phyloP scores from a whole-genome alignment of 2,113 vertebrate species.

The Tyto alba region DNA sequence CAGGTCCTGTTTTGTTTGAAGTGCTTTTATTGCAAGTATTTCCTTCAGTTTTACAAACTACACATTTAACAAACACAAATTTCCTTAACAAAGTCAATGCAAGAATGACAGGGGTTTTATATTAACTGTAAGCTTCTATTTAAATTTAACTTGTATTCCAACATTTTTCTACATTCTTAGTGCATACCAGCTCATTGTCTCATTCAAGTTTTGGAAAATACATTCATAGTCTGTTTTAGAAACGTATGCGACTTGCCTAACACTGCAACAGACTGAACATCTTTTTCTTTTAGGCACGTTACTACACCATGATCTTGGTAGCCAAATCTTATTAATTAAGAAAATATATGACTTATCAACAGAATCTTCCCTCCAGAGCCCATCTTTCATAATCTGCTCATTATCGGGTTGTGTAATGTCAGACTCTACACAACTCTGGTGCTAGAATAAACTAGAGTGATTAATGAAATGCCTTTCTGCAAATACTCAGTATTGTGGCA shows the following conservation, averaged over 20 bases:
- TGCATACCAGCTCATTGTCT: background rate
- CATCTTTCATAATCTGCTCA: conserved; percentile 34
- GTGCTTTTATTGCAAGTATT: background rate
- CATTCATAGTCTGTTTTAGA: background rate
- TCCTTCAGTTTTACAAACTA: background rate
- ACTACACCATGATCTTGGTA: background rate
- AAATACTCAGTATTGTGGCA: background rate
- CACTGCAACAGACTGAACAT: background rate
- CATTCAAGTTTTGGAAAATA: background rate
- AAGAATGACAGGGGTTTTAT: too few species aligned
- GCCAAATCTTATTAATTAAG: background rate
- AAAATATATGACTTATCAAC: background rate
- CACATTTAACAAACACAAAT: background rate
- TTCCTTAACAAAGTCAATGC: background rate
- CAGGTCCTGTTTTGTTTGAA: background rate
- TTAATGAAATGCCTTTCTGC: background rate
- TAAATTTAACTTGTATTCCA: background rate
- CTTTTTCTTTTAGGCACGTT: background rate
- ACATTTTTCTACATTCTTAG: background rate
- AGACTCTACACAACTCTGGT: background rate
- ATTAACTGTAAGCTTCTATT: background rate
- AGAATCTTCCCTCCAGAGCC: background rate
- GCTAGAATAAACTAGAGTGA: background rate
- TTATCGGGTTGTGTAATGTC: conserved; percentile 8
- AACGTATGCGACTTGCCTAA: background rate